Evolutionary conservation across 1,140 invertebrate species (phyloP).

Genomic region (Rhyzopertha dominica): DNA sequence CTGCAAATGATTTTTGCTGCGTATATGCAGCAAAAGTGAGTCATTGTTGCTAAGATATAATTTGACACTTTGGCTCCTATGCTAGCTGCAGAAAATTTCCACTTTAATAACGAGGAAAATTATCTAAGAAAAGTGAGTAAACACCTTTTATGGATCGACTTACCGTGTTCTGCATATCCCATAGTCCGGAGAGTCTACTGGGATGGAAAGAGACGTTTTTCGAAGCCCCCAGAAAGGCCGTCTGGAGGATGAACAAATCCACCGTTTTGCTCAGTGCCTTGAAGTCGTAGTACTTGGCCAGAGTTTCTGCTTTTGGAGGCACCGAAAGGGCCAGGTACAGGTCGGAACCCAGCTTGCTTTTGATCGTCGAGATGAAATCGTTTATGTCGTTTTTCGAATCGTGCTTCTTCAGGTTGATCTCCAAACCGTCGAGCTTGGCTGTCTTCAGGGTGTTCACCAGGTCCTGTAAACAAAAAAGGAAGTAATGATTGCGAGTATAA

Average conservation of each 20-base stretch:
- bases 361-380: conserved; percentile 54
- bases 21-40: too few relatives aligned
- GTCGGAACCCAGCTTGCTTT: conserved; percentile 50
- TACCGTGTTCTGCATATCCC: conserved; percentile 73
- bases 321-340: conserved; percentile 56
- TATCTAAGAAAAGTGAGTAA: too few relatives aligned
- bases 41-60: too few relatives aligned
- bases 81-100: too few relatives aligned
- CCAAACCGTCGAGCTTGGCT: conserved; percentile 59
- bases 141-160: too few relatives aligned
- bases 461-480: conserved; percentile 46
- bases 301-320: conserved; percentile 56
- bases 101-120: too few relatives aligned
- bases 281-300: conserved; percentile 67
- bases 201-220: conserved; percentile 68
- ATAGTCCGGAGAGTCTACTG: conserved; percentile 68
- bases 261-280: conserved; percentile 57
- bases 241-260: conserved; percentile 64
- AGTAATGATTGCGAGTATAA: too few relatives aligned
- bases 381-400: conserved; percentile 52
- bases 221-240: conserved; percentile 60
- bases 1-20: too few relatives aligned
- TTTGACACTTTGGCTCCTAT: too few relatives aligned
- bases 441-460: conserved; percentile 48
- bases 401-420: conserved; percentile 57